Percentiles rank a stretch among this genome's conserved stretches.
Evolutionary conservation across 2,888 invertebrate genomes (phyloP).

Genomic region (Allygus modestus): DNA sequence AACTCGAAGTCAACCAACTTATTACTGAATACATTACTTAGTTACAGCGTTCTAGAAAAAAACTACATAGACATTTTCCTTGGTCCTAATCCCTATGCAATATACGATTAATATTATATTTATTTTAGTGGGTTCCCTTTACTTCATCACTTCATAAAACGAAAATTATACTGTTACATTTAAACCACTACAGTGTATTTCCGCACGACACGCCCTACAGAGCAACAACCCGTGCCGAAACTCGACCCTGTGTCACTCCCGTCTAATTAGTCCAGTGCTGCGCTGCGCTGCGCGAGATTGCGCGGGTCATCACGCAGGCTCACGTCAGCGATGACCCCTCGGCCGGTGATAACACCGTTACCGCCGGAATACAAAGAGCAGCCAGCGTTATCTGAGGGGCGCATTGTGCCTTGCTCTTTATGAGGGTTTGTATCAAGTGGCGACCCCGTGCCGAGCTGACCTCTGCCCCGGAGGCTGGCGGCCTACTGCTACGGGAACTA

Average conservation of each 20-base stretch:
- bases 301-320: constrained; percentile 40
- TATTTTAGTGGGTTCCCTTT: no score
- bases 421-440: constrained; percentile 48
- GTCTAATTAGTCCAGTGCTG: constrained; percentile 30
- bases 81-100: no score
- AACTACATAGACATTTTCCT: no score
- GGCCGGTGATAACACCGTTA: constrained; percentile 51
- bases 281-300: constrained; percentile 18
- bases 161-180: no score
- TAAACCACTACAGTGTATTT: no score
- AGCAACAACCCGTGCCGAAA: no score
- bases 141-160: no score
- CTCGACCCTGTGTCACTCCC: neutral
- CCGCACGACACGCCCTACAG: no score
- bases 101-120: no score
- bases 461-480: neutral
- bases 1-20: no score
- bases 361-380: constrained; percentile 27
- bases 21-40: no score
- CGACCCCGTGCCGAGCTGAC: neutral
- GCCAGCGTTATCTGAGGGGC: constrained; percentile 36
- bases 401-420: constrained; percentile 49
- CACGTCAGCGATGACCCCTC: constrained; percentile 50
- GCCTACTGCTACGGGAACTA: neutral
- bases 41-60: no score